Evolutionary conservation across 1,140 invertebrate species (phyloP).

Genomic region (Drosophila willistoni): DNA sequence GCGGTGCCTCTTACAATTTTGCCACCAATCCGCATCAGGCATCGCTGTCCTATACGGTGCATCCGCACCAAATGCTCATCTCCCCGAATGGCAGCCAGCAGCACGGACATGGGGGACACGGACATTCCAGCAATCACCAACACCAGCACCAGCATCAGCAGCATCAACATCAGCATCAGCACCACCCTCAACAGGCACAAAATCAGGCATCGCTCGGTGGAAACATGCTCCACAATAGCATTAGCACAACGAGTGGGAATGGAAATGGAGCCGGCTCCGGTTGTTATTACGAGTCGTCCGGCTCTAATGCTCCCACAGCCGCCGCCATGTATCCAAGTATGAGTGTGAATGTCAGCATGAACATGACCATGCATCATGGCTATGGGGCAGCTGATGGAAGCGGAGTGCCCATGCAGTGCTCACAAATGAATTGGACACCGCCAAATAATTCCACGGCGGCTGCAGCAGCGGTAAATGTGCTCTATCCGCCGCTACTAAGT

Average conservation of each 20-base stretch:
- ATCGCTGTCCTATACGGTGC: constrained; percentile 84
- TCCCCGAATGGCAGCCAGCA: constrained; percentile 73
- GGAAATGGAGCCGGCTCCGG: constrained; percentile 27
- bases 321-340: constrained; percentile 91
- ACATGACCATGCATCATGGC: constrained; percentile 97
- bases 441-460: constrained; percentile 84
- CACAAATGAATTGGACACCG: constrained; percentile 88
- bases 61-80: constrained; percentile 84
- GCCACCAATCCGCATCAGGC: constrained; percentile 83
- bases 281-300: constrained; percentile 67
- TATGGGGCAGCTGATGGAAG: constrained; percentile 86
- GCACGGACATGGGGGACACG: constrained; percentile 40
- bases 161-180: constrained; percentile 42
- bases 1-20: constrained; percentile 87
- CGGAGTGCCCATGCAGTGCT: constrained; percentile 85
- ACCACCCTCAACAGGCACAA: constrained; percentile 60
- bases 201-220: constrained; percentile 68
- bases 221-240: constrained; percentile 65
- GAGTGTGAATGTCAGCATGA: constrained; percentile 98
- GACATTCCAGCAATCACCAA: constrained; percentile 43
- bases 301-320: constrained; percentile 31
- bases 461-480: constrained; percentile 85
- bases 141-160: constrained; percentile 31
- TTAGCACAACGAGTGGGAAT: constrained; percentile 25
- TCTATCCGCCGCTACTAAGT: constrained; percentile 86